These are phyloP conservation scores for Mycetomoellerius zeteki DNA, from an alignment of 1,140 invertebrate species.

Conservation along the genomic window DNA sequence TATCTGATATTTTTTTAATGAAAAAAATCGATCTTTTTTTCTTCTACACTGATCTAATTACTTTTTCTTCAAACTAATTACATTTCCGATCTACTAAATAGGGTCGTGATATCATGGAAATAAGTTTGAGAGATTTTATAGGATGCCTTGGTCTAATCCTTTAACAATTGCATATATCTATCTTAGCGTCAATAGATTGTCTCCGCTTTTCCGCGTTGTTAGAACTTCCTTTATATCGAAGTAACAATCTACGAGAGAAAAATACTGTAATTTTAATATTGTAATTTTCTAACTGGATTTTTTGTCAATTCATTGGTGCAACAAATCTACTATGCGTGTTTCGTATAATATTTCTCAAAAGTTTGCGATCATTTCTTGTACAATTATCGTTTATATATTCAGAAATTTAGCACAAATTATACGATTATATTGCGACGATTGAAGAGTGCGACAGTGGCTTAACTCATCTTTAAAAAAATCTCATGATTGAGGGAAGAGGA, in stretches of 20 bases:
- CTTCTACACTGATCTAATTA: neutral
- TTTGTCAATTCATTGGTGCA: slow-evolving; percentile 11
- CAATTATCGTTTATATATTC: slow-evolving; percentile 32
- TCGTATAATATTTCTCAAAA: neutral
- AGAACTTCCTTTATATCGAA: neutral
- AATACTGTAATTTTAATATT: neutral
- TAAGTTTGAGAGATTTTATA: no score
- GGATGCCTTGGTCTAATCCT: no score
- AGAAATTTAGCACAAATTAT: neutral
- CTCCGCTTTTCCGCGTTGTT: neutral
- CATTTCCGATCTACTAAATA: no score
- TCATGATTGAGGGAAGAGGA: neutral
- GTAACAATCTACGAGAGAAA: neutral
- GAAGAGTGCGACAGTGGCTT: neutral
- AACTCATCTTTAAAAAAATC: neutral
- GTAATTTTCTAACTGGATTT: neutral
- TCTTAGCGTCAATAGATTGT: slow-evolving; percentile 13
- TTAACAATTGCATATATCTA: neutral
- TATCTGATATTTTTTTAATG: neutral
- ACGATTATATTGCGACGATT: slow-evolving; percentile 3
- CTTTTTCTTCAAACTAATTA: no score
- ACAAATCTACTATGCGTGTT: slow-evolving; percentile 17
- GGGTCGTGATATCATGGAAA: no score
- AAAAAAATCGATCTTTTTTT: neutral
- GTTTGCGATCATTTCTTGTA: slow-evolving; percentile 1